Evolutionary conservation across 2,797 vertebrate species (phyloP), one percentile per base, ranked within the genome.

Genomic region (Melanotaenia pygmaea): DNA sequence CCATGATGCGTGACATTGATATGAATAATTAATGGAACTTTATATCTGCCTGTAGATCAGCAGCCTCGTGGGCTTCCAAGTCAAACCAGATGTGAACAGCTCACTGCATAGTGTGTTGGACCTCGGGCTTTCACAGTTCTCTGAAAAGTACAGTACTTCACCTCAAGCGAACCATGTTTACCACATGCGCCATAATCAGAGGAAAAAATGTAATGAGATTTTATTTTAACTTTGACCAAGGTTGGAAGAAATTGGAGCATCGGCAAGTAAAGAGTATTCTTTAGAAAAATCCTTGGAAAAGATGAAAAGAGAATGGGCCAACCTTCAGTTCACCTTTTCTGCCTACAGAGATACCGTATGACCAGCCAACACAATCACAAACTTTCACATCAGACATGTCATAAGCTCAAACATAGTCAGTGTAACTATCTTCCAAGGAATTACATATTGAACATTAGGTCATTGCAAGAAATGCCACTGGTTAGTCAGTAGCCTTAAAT

Each of bases 221-320:
- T 22, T 45, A 16, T 64, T 56, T 71, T 43, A 22, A n/a, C 37
- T 80, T 16, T 75, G 5, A 34, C 16, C 3, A 81, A 99, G 97
- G 75, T 54, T 99, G 80, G 96, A 98, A 75, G 95, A 96, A 66
- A 92, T 99, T 30, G 92, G 95, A 62, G 95, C 93, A 12, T 76
- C 94, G 3, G 97, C 97, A 67, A 97, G 95, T 89, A 98, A 99
- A 72, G 98, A 99, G 66, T 94, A 95, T 80, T 96, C 97, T 34
- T 87, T 98, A 56, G 96, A 96, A 88, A 97, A 96, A 82, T 92
- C 96, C 56, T 61, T 99, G 92, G 95, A 96, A 32, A 97, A 97
- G 83, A 98, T 99, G 97, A 96, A 94, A 87, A 81, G 0, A 0
- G 96, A 99, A 69, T 98, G 97, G 97, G 61, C 58, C 0, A 94